Conservation (phyloP, 1,140 invertebrate genomes). For the Drosophila pandora region DNA sequence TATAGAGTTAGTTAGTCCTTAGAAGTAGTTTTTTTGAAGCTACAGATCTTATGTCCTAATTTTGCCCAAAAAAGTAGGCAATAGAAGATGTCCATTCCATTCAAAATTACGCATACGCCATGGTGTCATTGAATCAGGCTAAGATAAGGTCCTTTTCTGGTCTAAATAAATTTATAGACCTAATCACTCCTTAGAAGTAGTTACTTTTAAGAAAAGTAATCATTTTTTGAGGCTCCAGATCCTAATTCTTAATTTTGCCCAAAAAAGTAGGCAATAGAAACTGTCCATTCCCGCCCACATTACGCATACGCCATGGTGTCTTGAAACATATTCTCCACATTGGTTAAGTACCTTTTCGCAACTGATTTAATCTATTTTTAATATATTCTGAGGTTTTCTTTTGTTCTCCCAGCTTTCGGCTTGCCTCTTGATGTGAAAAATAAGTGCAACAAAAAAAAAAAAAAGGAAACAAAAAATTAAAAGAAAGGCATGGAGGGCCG, state of each 20-base stretch:
- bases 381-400: constrained; percentile 47
- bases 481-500: constrained; percentile 1
- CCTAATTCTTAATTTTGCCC: not conserved
- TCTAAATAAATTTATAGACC: too few species aligned
- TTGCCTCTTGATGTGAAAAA: not conserved
- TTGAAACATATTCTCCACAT: not conserved
- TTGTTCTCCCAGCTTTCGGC: not conserved
- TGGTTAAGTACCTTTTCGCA: constrained; percentile 47
- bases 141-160: not conserved
- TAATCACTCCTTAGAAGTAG: too few species aligned
- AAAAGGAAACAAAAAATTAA: constrained; percentile 29
- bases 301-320: constrained; percentile 46
- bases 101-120: too few species aligned
- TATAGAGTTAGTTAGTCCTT: too few species aligned
- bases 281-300: not conserved
- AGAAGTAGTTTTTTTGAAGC: too few species aligned
- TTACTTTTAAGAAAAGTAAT: too few species aligned
- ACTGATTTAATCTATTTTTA: constrained; percentile 71
- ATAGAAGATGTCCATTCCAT: too few species aligned
- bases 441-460: constrained; percentile 30
- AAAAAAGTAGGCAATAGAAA: not conserved
- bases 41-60: too few species aligned
- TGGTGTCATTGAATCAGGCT: too few species aligned
- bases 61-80: too few species aligned
- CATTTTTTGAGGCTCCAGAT: too few species aligned